phyloP scores from a whole-genome alignment of 2,113 vertebrate species.

The Phycodurus eques region DNA sequence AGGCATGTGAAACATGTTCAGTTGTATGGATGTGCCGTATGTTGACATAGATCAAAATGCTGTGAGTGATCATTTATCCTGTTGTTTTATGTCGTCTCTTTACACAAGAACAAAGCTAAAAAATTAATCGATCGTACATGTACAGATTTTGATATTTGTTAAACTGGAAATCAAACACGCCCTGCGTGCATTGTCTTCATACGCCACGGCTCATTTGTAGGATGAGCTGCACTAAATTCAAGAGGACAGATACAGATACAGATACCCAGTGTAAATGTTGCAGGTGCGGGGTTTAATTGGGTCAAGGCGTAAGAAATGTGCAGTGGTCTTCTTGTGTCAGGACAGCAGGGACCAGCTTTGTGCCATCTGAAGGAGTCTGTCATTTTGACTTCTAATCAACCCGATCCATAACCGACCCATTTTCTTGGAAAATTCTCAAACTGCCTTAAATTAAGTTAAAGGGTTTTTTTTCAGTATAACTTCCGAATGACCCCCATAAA shows the following conservation, averaged over 20 bases:
- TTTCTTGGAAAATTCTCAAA: constrained; percentile 58
- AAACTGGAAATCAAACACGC: not conserved
- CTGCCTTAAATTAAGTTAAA: constrained; percentile 66
- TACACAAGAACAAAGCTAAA: not conserved
- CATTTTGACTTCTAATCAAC: constrained; percentile 60
- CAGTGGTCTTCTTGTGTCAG: constrained; percentile 57
- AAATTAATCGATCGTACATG: constrained; percentile 3
- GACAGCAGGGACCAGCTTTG: constrained; percentile 44
- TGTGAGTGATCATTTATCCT: constrained; percentile 15
- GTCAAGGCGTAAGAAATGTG: constrained; percentile 42
- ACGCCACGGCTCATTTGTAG: constrained; percentile 27
- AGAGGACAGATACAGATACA: constrained; percentile 29
- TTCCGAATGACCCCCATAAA: constrained; percentile 68
- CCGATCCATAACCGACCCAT: constrained; percentile 57
- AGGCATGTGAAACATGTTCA: constrained; percentile 10
- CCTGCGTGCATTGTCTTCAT: not conserved
- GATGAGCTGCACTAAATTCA: constrained; percentile 28
- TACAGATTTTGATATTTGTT: constrained; percentile 3
- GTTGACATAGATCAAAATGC: constrained; percentile 3
- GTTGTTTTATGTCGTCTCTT: not conserved
- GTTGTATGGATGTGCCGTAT: constrained; percentile 3
- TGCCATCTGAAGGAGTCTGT: constrained; percentile 35
- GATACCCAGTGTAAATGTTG: constrained; percentile 49
- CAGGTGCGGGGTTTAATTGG: constrained; percentile 42
- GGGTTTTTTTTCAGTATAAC: constrained; percentile 60